A percentile compares a stretch with the other conserved stretches of the same genome.
Evolutionary conservation across 2,888 invertebrate genomes (phyloP).

Genomic region (Heliothis peltigera): DNA sequence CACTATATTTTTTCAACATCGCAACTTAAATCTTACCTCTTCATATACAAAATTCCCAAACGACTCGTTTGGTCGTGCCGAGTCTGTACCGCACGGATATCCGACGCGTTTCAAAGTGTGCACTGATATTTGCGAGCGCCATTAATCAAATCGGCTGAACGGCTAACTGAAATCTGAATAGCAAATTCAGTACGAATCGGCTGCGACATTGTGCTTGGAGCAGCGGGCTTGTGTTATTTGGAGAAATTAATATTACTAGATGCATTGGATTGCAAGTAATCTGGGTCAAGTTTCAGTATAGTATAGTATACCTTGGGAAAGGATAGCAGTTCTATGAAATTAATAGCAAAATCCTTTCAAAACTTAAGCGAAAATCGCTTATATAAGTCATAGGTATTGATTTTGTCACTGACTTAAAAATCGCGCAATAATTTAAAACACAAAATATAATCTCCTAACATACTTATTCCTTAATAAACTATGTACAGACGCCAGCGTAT

Average conservation of each 20-base stretch:
- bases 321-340: neutral
- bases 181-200: conserved; percentile 70
- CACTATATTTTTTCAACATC: no score
- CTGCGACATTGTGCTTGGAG: conserved; percentile 25
- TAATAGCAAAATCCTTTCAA: neutral
- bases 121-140: conserved; percentile 68
- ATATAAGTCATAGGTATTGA: no score
- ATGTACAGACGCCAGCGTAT: no score
- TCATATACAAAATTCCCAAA: conserved; percentile 26
- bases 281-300: neutral
- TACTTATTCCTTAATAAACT: no score
- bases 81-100: conserved; percentile 41
- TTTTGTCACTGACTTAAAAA: no score
- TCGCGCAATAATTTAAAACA: no score
- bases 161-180: conserved; percentile 82
- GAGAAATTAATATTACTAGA: conserved; percentile 1
- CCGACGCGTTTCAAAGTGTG: conserved; percentile 55
- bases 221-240: conserved; percentile 29
- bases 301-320: no score
- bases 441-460: no score
- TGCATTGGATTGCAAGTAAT: neutral
- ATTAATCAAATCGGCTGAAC: conserved; percentile 80
- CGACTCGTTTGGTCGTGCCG: conserved; percentile 37
- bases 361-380: no score
- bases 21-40: neutral